A percentile compares a stretch with the other conserved stretches of the same genome.
Evolutionary conservation across 2,888 invertebrate genomes (phyloP).

Genomic region (Mayetiola destructor): DNA sequence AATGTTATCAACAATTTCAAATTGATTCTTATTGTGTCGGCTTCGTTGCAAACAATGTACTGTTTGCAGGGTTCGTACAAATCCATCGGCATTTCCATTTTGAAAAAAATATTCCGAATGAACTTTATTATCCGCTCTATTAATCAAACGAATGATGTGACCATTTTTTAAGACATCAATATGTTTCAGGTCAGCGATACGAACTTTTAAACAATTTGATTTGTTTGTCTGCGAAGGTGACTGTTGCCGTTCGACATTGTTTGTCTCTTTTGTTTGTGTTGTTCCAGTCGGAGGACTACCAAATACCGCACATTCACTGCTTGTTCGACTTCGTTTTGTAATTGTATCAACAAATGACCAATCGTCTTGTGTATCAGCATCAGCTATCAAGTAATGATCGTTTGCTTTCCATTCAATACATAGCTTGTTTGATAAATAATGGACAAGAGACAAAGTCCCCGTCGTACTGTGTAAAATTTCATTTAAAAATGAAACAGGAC

Average conservation of each 20-base stretch:
- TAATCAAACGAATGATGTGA: constrained; percentile 47
- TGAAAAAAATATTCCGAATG: constrained; percentile 61
- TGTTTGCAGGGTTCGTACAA: constrained; percentile 29
- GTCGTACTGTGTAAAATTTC: constrained; percentile 44
- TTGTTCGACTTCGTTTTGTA: constrained; percentile 30
- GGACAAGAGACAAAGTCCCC: constrained; percentile 53
- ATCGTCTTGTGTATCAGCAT: constrained; percentile 57
- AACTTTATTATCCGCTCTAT: constrained; percentile 42
- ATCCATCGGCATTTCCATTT: constrained; percentile 66
- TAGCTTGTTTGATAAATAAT: constrained; percentile 42
- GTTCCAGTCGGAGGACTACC: constrained; percentile 22
- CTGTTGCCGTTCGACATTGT: constrained; percentile 38
- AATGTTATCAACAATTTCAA: constrained; percentile 46
- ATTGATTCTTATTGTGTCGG: constrained; percentile 54
- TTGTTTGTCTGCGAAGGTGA: constrained; percentile 29
- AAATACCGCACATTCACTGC: constrained; percentile 31
- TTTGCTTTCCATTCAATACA: constrained; percentile 73
- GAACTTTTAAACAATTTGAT: constrained; percentile 39
- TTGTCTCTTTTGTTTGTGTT: constrained; percentile 28
- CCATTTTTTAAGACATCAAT: constrained; percentile 44
- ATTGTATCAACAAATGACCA: constrained; percentile 72
- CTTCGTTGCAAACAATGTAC: constrained; percentile 27
- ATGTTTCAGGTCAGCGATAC: constrained; percentile 48
- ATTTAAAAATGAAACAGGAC: constrained; percentile 44
- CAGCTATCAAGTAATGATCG: constrained; percentile 52